A percentile compares a stretch with the other conserved stretches of the same genome.
These are phyloP conservation scores for Monodelphis domestica DNA, from an alignment of 2,797 vertebrate genomes.

Conservation along the genomic window DNA sequence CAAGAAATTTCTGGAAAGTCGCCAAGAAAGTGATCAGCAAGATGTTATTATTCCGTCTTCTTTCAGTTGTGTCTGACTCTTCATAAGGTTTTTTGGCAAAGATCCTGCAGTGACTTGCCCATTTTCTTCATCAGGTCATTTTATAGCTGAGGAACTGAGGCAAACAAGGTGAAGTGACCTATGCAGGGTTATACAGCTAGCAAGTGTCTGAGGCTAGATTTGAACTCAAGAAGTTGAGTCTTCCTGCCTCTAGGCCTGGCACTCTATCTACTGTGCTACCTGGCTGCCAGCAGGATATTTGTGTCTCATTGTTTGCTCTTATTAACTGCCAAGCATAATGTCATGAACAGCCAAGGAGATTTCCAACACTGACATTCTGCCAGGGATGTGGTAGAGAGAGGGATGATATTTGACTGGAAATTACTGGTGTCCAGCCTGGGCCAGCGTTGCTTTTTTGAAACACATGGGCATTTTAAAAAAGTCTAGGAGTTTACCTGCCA, in stretches of 20 bases:
- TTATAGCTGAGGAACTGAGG: too few species aligned
- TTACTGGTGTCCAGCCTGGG: neutral
- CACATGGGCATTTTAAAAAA: neutral
- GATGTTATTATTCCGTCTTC: too few species aligned
- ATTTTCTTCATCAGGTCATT: too few species aligned
- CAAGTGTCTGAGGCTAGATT: too few species aligned
- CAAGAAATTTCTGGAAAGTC: neutral
- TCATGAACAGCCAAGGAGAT: neutral
- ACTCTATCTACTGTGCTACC: too few species aligned
- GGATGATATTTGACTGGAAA: neutral
- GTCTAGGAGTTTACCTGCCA: neutral
- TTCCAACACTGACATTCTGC: neutral
- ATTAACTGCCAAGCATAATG: neutral
- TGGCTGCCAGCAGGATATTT: neutral
- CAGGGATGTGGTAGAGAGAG: neutral
- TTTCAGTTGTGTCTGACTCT: too few species aligned
- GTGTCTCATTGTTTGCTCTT: neutral
- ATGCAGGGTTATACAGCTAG: too few species aligned
- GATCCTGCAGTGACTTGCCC: too few species aligned
- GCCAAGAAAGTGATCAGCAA: neutral
- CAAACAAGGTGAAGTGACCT: too few species aligned
- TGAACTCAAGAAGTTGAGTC: too few species aligned
- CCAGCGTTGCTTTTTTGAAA: neutral
- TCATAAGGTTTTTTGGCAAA: too few species aligned
- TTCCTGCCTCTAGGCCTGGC: too few species aligned